Percentiles rank a stretch among this genome's conserved stretches.
Conservation (phyloP, 2,888 invertebrate species). For the Neoaliturus tenellus region DNA sequence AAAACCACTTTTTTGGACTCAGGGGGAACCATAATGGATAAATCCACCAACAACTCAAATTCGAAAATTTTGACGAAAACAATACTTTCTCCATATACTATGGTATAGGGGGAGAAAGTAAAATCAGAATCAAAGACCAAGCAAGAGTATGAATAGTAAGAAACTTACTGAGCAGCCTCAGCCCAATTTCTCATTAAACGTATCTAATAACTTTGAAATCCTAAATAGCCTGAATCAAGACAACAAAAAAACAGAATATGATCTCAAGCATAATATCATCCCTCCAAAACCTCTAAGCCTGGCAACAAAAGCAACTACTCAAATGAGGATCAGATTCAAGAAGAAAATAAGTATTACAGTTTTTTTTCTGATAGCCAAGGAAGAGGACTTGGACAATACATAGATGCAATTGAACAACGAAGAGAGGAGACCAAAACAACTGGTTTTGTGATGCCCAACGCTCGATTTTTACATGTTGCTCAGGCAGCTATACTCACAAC, state of each 20-base stretch:
- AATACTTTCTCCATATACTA: too few species aligned
- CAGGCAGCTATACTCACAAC: not conserved
- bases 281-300: not conserved
- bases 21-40: too few species aligned
- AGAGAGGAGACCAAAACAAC: not conserved
- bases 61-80: too few species aligned
- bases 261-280: not conserved
- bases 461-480: not conserved
- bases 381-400: not conserved
- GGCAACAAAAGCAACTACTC: not conserved
- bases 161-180: not conserved
- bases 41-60: too few species aligned
- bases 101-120: too few species aligned
- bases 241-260: not conserved
- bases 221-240: not conserved
- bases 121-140: not conserved
- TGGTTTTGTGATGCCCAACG: not conserved
- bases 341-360: not conserved
- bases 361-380: slow-evolving; percentile 8
- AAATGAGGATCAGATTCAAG: not conserved
- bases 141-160: not conserved
- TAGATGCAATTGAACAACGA: not conserved
- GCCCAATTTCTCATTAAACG: not conserved
- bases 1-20: too few species aligned
- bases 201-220: not conserved